Base-by-base conservation (phyloP, 2,113 vertebrate genomes). In the Passer domesticus region DNA sequence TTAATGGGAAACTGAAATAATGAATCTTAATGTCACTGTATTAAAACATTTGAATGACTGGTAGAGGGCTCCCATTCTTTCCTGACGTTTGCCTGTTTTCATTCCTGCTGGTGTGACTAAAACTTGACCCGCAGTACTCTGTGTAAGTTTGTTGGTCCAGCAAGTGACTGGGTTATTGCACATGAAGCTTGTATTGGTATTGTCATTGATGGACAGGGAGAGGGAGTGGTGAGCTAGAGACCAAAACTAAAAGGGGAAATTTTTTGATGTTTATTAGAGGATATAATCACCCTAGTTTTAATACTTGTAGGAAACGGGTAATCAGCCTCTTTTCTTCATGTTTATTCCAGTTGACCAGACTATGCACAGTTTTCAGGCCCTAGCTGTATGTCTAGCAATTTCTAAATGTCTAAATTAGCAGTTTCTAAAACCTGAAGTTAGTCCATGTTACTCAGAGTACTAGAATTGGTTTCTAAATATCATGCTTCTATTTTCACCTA, bases 401-500 rank as follows among this genome's bases (percentile, higher is more conserved):
- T 83, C 53, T 72, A 11, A 55, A 63, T 70, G 19, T 63, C 49
- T 60, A 82, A 89, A 47, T 60, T 53, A 68, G 47, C 47, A 46
- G 49, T 72, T 94, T 91, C 41, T 59, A 52, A 91, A 90, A 44
- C 15, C 35, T 83, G 39, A 86, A 82, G 37, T 67, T 66, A 66
- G 20, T 83, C 21, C 11, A 5, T 80, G 49, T 62, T 88, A 31
- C 68, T 92, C 64, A 66, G 62, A 88, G 69, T 80, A 70, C 20
- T 69, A 67, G 63, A 69, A 44, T 69, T 87, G 28, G 20, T 90
- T 83, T 94, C 68, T 86, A 88, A 80, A 59, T 93, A 76, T 70
- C 59, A 43, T 62, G 56, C 15, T 93, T 87, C 46, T 90, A 64
- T 92, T 94, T 95, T 74, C 59, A 80, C 47, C 33, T 86, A 66